These are phyloP conservation scores for Odontamblyopus lacepedii DNA, from an alignment of 2,797 vertebrate species.

Conservation along the genomic window DNA sequence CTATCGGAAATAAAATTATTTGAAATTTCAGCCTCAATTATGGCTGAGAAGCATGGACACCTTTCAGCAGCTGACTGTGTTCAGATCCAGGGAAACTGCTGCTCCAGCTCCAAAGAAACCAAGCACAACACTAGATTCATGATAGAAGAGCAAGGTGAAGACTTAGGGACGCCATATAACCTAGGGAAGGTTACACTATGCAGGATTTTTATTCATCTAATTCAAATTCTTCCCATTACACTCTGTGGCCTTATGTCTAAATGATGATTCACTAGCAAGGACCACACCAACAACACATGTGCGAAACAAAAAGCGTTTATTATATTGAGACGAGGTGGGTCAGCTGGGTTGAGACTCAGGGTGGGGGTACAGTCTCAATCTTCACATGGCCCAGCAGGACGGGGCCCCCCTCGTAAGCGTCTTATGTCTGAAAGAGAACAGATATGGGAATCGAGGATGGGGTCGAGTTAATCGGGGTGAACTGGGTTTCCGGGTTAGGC, in stretches of 20 bases:
- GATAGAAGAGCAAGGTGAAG: not conserved
- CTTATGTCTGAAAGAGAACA: too few species aligned
- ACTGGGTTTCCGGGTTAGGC: too few species aligned
- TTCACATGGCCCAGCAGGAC: too few species aligned
- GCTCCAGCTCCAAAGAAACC: slow-evolving; percentile 48
- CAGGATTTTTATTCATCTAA: not conserved
- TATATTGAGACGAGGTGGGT: too few species aligned
- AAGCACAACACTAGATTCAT: slow-evolving; percentile 21
- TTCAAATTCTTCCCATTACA: not conserved
- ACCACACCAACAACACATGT: too few species aligned
- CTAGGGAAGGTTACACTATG: not conserved
- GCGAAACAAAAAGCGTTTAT: too few species aligned
- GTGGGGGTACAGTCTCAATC: too few species aligned
- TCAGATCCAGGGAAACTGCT: slow-evolving; percentile 59
- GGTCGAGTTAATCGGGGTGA: too few species aligned
- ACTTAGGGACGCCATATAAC: not conserved
- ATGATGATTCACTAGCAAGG: not conserved
- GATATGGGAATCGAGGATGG: too few species aligned
- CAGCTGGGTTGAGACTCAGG: too few species aligned
- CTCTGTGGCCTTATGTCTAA: not conserved
- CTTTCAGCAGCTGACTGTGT: slow-evolving; percentile 54
- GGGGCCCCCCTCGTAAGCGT: too few species aligned
- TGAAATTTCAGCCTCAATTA: slow-evolving; percentile 77
- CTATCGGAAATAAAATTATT: slow-evolving; percentile 68
- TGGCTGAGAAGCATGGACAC: slow-evolving; percentile 52